Evolutionary conservation across 2,113 vertebrate genomes (phyloP).

Genomic region (Alethe diademata): DNA sequence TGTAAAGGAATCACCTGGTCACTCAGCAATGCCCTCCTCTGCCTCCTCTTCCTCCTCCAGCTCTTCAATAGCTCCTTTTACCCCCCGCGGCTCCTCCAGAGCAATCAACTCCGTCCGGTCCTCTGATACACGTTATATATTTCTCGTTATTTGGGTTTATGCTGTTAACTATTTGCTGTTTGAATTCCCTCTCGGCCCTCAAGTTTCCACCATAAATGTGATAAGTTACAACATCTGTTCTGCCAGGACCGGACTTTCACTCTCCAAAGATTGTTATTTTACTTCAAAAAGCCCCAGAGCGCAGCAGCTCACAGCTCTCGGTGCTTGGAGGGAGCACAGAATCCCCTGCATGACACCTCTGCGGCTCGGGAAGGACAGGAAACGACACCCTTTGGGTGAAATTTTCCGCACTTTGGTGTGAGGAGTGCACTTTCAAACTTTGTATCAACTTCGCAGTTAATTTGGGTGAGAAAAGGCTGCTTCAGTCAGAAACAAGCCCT

Average conservation of each 20-base stretch:
- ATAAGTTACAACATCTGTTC: conserved; percentile 67
- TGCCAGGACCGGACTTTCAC: conserved; percentile 42
- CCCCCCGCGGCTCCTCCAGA: not conserved
- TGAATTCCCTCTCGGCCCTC: conserved; percentile 56
- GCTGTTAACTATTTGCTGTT: conserved; percentile 54
- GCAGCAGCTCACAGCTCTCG: rapidly evolving
- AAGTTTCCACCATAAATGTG: conserved; percentile 61
- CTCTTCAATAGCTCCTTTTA: conserved; percentile 5
- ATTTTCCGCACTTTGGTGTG: not conserved
- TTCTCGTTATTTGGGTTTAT: conserved; percentile 53
- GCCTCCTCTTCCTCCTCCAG: conserved; percentile 7
- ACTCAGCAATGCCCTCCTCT: not conserved
- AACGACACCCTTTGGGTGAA: not conserved
- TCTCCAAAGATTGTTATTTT: conserved; percentile 4
- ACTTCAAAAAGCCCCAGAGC: not conserved
- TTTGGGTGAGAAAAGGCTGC: not conserved
- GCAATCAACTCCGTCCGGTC: conserved; percentile 9
- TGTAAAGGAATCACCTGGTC: not conserved
- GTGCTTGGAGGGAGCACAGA: not conserved
- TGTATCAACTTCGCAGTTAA: not conserved
- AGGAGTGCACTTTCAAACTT: not conserved
- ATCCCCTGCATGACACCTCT: not conserved
- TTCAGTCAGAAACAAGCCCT: not conserved
- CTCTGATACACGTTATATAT: conserved; percentile 44
- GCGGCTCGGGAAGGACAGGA: not conserved